Base-by-base conservation (phyloP, 2,888 invertebrate genomes). In the Alentia gelatinosa region DNA sequence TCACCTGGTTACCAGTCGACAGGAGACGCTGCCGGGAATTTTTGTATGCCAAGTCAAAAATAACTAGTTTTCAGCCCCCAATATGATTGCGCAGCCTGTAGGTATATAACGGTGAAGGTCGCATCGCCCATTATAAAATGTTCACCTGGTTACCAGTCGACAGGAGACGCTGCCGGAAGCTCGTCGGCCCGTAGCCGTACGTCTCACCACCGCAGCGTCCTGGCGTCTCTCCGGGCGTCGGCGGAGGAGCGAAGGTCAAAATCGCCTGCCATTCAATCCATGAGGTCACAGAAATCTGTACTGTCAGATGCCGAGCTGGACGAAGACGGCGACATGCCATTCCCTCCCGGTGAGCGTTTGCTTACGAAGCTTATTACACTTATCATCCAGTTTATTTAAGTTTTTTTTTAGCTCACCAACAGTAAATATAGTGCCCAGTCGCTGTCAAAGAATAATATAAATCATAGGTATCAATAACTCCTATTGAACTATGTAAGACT, bases 231-330 rank as follows among this genome's bases (percentile, higher is more conserved):
- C 5, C 92, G 94, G 33, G 91, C 92, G 0, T 94, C 94, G 0
- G 94, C 94, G 0, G 95, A 95, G 47, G 95, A 94, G 3, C 91
- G 95, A 7, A 91, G 95, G 26, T 93, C 94, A 5, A 94, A 94
- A 68, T 94, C 95, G 7, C 94, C 95, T 0, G 93, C 92, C 15
- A 92, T 95, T n/a, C 7, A 30, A 5, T 91, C 93, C 1, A 79
- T 94, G 5, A 93, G 94, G 0, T 92, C 94, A 15, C 94, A 94
- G 79, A 92, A 93, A 33, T 94, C 95, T 9, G 91, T 90, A 26
- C 89, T 92, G n/a, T 90, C 91, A 33, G 92, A 92, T 15, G 91
- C 94, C 0, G 94, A 95, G 23, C 93, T 94, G 37, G 95, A 95
- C 89, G 95, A 95, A 39, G 94, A 95, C 90, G 93, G 92, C 9